Percentiles rank a stretch among this genome's conserved stretches.
These are phyloP conservation scores for Syngnathus typhle DNA, from an alignment of 2,113 vertebrate genomes.

Conservation along the genomic window DNA sequence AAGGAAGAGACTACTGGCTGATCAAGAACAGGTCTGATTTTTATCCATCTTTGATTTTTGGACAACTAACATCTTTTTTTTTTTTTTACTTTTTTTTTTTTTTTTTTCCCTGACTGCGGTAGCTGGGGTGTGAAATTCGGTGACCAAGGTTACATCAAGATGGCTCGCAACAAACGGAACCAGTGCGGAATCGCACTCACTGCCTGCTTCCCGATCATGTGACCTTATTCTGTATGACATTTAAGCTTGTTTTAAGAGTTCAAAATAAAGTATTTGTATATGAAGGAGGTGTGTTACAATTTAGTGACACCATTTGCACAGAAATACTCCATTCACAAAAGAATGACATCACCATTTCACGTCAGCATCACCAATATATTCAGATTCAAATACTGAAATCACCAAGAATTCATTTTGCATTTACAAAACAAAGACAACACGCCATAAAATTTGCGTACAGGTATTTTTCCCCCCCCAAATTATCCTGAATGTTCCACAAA, in stretches of 20 bases:
- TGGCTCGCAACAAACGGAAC: conserved; percentile 62
- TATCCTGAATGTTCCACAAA: conserved; percentile 69
- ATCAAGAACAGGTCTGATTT: conserved; percentile 80
- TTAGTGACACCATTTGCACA: too few species aligned
- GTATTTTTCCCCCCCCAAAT: conserved; percentile 34
- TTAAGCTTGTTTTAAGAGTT: neutral
- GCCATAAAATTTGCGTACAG: conserved; percentile 43
- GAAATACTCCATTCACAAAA: conserved; percentile 35
- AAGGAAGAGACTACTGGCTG: conserved; percentile 78
- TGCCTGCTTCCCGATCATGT: conserved; percentile 59
- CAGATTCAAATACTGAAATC: conserved; percentile 51
- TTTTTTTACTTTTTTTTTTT: neutral
- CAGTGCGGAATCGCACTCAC: conserved; percentile 62
- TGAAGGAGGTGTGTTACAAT: too few species aligned
- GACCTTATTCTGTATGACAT: conserved; percentile 1
- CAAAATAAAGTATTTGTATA: neutral
- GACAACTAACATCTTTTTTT: neutral
- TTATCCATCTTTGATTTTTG: neutral
- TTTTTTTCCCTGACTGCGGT: neutral
- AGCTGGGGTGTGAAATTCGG: conserved; percentile 63
- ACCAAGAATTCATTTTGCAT: conserved; percentile 66
- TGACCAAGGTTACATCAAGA: conserved; percentile 62
- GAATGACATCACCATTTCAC: conserved; percentile 69
- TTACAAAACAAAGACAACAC: conserved; percentile 77
- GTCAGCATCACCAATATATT: conserved; percentile 73